Base-by-base conservation (phyloP, 1,140 invertebrate genomes). In the Argopecten irradians region DNA sequence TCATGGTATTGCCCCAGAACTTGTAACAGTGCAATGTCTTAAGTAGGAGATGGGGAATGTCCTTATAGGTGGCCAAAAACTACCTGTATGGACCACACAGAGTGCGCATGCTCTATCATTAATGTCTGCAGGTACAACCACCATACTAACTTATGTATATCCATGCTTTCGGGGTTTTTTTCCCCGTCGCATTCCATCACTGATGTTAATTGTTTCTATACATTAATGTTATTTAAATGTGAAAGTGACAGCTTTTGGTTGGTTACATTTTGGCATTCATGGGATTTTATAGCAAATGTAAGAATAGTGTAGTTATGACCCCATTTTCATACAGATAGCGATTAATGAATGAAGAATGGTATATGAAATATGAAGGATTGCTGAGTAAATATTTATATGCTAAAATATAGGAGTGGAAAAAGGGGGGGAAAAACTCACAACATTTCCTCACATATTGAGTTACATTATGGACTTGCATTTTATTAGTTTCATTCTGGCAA, bases 31-130 rank as follows among this genome's bases (percentile, higher is more conserved):
- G 55, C 55, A n/a, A 5, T 11, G 22, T 71, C 22, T 71, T 28
- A 7, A 71, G 43, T 71, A 71, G 1, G 22, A 28, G n/a, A 5
- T 28, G 28, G 28, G 28, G 28, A 28, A 5, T 3, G 0, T 28
- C n/a, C n/a, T 5, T 71, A n/a, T n/a, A 71, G 55, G 55, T 71
- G 55, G 55, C 55, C 22, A 71, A 1, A 71, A 71, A 16, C n/a
- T 71, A 71, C 55, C 55, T 71, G 55, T 22, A 71, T 16, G 55
- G 55, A 71, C 55, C 55, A 71, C 55, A 71, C 55, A 71, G 22
- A 71, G 55, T 71, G 55, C 55, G 55, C 55, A 71, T 71, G 55
- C n/a, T n/a, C 55, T 71, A 71, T 71, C 55, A 71, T 71, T 16
- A 71, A 71, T 16, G 55, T 71, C 55, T 71, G 16, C 55, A 71